A percentile compares a stretch with the other conserved stretches of the same genome.
Conservation (phyloP, 2,113 vertebrate species). For the Axis porcinus region DNA sequence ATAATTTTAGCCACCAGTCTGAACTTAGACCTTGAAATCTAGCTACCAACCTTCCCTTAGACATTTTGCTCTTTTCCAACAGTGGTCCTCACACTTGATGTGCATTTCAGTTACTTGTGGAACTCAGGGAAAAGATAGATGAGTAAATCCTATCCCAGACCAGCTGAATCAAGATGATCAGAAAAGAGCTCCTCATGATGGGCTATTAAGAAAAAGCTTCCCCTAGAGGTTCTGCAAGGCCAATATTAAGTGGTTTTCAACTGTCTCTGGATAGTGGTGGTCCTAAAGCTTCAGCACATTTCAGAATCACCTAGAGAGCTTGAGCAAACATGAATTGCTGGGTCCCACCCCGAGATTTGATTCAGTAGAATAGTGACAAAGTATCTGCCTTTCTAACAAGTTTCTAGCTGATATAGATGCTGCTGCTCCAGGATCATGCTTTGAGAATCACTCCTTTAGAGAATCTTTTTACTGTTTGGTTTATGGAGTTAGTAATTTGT, state of each 20-base stretch:
- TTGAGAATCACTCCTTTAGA: neutral
- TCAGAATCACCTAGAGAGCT: neutral
- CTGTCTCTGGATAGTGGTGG: neutral
- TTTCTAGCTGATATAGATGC: neutral
- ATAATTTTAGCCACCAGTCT: neutral
- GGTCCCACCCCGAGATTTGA: neutral
- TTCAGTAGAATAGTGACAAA: neutral
- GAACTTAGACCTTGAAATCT: neutral
- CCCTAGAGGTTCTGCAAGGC: neutral
- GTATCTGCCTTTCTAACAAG: neutral
- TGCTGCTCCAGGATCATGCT: neutral
- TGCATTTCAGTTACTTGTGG: neutral
- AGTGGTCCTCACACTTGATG: neutral
- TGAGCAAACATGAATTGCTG: neutral
- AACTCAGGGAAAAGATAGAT: neutral
- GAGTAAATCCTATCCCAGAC: neutral
- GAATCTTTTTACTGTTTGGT: neutral
- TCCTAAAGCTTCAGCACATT: neutral
- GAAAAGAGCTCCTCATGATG: neutral
- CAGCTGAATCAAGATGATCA: neutral
- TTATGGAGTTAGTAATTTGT: neutral
- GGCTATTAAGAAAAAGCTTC: neutral
- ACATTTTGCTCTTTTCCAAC: neutral
- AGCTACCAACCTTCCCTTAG: neutral
- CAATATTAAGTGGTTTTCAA: neutral